Evolutionary conservation across 2,113 vertebrate genomes (phyloP).

Genomic region (Carassius auratus): DNA sequence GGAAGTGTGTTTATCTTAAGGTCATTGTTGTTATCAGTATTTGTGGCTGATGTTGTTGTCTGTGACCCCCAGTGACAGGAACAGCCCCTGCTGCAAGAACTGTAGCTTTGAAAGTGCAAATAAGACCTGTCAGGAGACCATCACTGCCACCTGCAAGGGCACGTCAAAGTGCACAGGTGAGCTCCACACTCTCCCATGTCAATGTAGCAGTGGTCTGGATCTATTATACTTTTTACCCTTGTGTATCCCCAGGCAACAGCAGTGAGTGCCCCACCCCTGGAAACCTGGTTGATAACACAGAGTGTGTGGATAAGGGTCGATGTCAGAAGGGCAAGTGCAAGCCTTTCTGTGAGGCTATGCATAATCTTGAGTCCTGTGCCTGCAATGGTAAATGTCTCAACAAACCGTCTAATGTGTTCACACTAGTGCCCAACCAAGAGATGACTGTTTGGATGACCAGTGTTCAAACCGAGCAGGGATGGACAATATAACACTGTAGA

Average conservation of each 20-base stretch:
- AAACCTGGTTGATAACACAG: slow-evolving; percentile 79
- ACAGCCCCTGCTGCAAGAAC: slow-evolving; percentile 91
- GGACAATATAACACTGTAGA: background rate
- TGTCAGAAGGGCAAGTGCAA: slow-evolving; percentile 87
- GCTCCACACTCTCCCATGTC: background rate
- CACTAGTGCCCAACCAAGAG: background rate
- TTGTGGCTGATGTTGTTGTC: background rate
- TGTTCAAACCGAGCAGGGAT: background rate
- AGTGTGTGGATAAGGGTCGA: slow-evolving; percentile 89
- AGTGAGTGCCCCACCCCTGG: slow-evolving; percentile 89
- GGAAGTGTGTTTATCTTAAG: background rate
- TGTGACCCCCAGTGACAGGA: slow-evolving; percentile 82
- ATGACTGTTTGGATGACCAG: background rate
- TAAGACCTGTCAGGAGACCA: slow-evolving; percentile 92
- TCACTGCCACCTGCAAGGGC: slow-evolving; percentile 94
- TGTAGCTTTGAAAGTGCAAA: slow-evolving; percentile 85
- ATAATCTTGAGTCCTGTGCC: slow-evolving; percentile 83
- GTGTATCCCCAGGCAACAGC: slow-evolving; percentile 78
- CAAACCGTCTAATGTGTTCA: background rate
- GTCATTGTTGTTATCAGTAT: background rate
- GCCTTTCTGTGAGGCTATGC: slow-evolving; percentile 88
- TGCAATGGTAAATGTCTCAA: slow-evolving; percentile 83
- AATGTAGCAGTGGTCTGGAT: background rate
- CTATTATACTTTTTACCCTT: background rate
- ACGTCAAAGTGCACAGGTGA: slow-evolving; percentile 92